These are phyloP conservation scores for Gymnothorax reevesii DNA, from an alignment of 2,797 vertebrate species.

Conservation along the genomic window DNA sequence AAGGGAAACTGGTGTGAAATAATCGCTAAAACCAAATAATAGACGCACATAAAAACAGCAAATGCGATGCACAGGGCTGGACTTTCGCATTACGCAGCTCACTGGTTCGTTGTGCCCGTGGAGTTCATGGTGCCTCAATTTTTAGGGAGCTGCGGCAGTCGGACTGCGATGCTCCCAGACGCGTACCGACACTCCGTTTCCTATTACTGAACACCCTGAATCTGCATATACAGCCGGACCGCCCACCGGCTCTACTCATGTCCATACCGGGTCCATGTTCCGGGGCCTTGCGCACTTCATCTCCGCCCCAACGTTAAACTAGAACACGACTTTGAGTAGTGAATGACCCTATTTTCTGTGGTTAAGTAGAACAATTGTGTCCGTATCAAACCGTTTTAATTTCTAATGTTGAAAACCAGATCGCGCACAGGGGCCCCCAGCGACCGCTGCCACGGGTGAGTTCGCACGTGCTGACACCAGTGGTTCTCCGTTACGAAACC, in stretches of 20 bases:
- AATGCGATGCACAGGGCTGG: neutral
- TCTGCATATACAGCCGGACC: constrained; percentile 28
- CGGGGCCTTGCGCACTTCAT: constrained; percentile 42
- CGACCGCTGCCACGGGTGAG: too few species aligned
- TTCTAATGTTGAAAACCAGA: too few species aligned
- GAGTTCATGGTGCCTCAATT: neutral
- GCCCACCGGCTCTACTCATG: neutral
- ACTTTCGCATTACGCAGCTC: neutral
- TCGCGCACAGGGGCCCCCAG: too few species aligned
- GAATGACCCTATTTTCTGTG: too few species aligned
- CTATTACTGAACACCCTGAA: neutral
- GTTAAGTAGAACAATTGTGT: too few species aligned
- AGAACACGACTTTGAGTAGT: neutral
- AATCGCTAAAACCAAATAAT: neutral
- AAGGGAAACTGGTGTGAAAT: constrained; percentile 2
- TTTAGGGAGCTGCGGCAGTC: neutral
- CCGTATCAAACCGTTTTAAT: too few species aligned
- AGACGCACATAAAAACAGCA: neutral
- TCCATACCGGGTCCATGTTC: constrained; percentile 32
- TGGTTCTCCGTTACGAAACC: too few species aligned
- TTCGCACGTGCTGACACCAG: too few species aligned
- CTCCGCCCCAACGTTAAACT: constrained; percentile 50
- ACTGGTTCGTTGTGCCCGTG: neutral
- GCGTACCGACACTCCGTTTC: neutral
- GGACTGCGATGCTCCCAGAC: neutral